Evolutionary conservation across 2,113 vertebrate genomes (phyloP).

Genomic region (Platichthys stellatus): DNA sequence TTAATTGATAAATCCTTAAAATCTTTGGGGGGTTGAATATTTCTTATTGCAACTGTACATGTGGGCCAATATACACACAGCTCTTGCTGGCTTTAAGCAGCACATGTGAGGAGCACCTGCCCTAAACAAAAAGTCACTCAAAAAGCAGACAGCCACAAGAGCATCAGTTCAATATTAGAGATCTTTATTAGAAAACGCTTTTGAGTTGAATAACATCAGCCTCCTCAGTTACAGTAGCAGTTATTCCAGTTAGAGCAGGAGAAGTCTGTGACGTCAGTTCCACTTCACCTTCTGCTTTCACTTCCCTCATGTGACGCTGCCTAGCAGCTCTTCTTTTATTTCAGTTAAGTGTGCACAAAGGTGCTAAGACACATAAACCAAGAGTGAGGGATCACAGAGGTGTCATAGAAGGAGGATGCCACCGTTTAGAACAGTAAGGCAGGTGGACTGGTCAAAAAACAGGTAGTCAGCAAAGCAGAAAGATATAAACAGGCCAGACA

Average conservation of each 20-base stretch:
- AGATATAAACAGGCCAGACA: background rate
- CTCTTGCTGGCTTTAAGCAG: too few relatives aligned
- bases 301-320: background rate
- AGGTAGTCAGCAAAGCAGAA: background rate
- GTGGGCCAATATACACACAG: too few relatives aligned
- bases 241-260: conserved; percentile 50
- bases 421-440: background rate
- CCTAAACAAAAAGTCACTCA: too few relatives aligned
- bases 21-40: too few relatives aligned
- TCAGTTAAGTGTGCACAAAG: background rate
- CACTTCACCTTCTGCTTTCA: conserved; percentile 36
- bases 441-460: background rate
- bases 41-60: too few relatives aligned
- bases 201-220: background rate
- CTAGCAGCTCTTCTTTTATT: background rate
- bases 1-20: too few relatives aligned
- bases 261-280: background rate
- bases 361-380: background rate
- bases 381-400: background rate
- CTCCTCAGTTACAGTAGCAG: conserved; percentile 27
- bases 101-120: too few relatives aligned
- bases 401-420: background rate
- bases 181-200: conserved; percentile 69
- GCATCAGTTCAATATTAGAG: background rate
- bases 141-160: background rate